Evolutionary conservation across 2,797 vertebrate genomes (phyloP).

Genomic region (Semaprochilodus insignis): DNA sequence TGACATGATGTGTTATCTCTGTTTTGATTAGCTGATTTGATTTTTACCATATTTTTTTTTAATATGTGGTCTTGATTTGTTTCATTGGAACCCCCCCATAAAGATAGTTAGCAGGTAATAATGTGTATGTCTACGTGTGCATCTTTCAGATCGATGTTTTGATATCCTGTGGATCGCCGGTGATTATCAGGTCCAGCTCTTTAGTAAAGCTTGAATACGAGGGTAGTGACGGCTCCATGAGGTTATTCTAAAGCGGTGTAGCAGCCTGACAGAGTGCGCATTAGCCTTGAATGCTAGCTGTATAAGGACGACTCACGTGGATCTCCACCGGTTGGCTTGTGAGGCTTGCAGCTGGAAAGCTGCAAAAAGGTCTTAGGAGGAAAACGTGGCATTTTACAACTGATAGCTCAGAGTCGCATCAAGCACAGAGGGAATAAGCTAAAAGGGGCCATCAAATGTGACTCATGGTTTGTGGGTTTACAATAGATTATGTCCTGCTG

Average conservation of each 20-base stretch:
- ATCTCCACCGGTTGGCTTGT: neutral
- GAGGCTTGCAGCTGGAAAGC: neutral
- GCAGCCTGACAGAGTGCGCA: neutral
- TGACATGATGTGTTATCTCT: too few relatives aligned
- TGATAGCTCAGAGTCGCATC: neutral
- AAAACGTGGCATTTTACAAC: neutral
- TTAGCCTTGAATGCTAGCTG: neutral
- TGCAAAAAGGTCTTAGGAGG: neutral
- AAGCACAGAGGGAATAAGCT: neutral
- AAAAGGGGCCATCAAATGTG: neutral
- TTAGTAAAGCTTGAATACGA: neutral
- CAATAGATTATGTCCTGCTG: neutral
- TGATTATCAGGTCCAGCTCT: neutral
- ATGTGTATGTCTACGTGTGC: too few relatives aligned
- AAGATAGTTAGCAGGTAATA: too few relatives aligned
- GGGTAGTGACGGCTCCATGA: neutral
- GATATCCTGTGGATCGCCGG: neutral
- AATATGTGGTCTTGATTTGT: too few relatives aligned
- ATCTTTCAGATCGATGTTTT: neutral
- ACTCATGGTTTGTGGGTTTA: constrained; percentile 3
- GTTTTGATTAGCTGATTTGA: too few relatives aligned
- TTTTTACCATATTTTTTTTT: too few relatives aligned
- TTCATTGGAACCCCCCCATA: too few relatives aligned
- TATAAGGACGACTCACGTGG: constrained; percentile 10
- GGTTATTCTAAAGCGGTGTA: neutral